A percentile compares a stretch with the other conserved stretches of the same genome.
Evolutionary conservation across 2,797 vertebrate species (phyloP).

Genomic region (Agapornis canus): DNA sequence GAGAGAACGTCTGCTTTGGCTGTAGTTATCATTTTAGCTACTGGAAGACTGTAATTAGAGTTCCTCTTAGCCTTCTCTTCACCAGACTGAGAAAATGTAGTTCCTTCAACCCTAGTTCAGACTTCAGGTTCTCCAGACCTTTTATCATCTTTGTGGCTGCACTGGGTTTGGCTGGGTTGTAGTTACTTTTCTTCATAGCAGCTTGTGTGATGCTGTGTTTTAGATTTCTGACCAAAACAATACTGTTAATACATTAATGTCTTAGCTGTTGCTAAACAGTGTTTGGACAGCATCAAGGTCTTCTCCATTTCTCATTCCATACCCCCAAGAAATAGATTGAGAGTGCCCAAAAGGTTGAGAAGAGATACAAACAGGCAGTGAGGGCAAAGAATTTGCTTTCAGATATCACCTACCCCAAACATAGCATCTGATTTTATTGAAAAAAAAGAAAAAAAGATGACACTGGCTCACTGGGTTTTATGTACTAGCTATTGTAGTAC

Average conservation of each 20-base stretch:
- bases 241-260: neutral
- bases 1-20: neutral
- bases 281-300: neutral
- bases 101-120: neutral
- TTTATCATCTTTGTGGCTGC: neutral
- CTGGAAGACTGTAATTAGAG: neutral
- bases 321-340: neutral
- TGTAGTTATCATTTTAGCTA: neutral
- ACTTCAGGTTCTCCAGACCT: neutral
- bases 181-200: neutral
- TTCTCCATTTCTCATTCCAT: neutral
- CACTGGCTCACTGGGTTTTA: neutral
- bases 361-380: neutral
- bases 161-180: neutral
- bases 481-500: neutral
- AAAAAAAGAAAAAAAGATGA: neutral
- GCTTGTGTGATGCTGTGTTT: neutral
- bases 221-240: neutral
- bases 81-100: neutral
- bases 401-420: neutral
- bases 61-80: neutral
- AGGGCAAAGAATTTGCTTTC: neutral
- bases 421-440: neutral
- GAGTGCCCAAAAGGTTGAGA: neutral
- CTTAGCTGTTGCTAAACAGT: neutral